A percentile compares a stretch with the other conserved stretches of the same genome.
Evolutionary conservation across 2,113 vertebrate species (phyloP).

Genomic region (Apeltes quadracus): DNA sequence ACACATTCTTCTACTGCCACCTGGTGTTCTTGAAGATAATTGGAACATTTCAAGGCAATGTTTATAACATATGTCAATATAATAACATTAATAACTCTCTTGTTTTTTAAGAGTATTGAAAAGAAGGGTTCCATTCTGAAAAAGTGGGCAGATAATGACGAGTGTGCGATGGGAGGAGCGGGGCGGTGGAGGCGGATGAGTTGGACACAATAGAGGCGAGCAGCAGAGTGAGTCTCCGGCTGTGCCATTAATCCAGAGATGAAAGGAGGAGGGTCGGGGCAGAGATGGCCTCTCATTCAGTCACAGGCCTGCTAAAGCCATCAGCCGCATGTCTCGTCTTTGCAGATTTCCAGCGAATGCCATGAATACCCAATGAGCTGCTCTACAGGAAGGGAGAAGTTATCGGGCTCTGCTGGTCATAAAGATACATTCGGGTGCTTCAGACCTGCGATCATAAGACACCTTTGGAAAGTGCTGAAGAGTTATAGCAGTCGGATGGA

Average conservation of each 20-base stretch:
- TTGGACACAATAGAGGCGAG: conserved; percentile 45
- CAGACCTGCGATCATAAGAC: conserved; percentile 35
- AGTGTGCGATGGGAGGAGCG: conserved; percentile 9
- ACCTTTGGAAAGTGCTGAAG: conserved; percentile 23
- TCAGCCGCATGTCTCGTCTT: conserved; percentile 28
- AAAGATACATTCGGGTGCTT: conserved; percentile 50
- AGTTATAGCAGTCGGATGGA: conserved; percentile 21
- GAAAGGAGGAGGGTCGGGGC: conserved; percentile 61
- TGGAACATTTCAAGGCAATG: neutral
- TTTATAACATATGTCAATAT: neutral
- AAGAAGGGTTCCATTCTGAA: conserved; percentile 17
- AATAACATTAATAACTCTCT: too few species aligned
- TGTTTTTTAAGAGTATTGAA: conserved; percentile 4
- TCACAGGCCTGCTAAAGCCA: conserved; percentile 34
- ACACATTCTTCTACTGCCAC: conserved; percentile 55
- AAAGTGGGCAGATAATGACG: conserved; percentile 28
- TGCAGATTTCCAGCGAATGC: conserved; percentile 53
- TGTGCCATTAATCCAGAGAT: conserved; percentile 63
- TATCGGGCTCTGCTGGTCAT: conserved; percentile 32
- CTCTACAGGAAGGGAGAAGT: conserved; percentile 27
- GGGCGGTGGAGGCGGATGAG: conserved; percentile 6
- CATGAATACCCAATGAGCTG: conserved; percentile 64
- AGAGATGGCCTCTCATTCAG: conserved; percentile 57
- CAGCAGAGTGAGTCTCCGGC: conserved; percentile 31
- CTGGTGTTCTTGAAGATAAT: conserved; percentile 50